These are phyloP conservation scores for Triplophysa bombifrons DNA, from an alignment of 2,797 vertebrate species.

Conservation along the genomic window DNA sequence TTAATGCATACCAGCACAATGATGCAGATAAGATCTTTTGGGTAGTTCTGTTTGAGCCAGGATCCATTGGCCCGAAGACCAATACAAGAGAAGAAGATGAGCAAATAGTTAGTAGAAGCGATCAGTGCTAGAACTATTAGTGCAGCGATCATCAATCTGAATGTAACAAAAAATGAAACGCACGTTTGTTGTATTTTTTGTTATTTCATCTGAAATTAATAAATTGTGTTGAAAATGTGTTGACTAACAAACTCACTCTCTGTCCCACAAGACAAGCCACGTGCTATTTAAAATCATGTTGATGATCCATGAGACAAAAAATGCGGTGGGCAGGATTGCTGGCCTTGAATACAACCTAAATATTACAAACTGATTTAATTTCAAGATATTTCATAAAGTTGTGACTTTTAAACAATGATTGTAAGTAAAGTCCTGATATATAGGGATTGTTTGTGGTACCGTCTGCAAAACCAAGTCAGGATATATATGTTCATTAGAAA, in stretches of 20 bases:
- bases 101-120: constrained; percentile 62
- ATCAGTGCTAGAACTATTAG: constrained; percentile 64
- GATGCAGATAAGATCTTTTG: constrained; percentile 71
- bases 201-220: too few species aligned
- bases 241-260: constrained; percentile 68
- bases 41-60: constrained; percentile 66
- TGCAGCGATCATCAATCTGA: constrained; percentile 55
- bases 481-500: constrained; percentile 73
- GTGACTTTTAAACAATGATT: not conserved
- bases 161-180: not conserved
- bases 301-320: constrained; percentile 75
- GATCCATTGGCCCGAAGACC: constrained; percentile 49
- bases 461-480: constrained; percentile 68
- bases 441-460: constrained; percentile 57
- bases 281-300: constrained; percentile 74
- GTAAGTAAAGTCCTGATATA: not conserved
- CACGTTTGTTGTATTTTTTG: constrained; percentile 15
- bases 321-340: constrained; percentile 69
- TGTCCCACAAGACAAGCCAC: constrained; percentile 80
- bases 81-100: constrained; percentile 70
- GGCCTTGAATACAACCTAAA: constrained; percentile 56
- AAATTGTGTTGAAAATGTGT: not conserved
- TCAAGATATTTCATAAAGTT: not conserved
- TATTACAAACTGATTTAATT: constrained; percentile 10
- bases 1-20: constrained; percentile 68